Base-by-base conservation (phyloP, 2,888 invertebrate genomes). In the Drosophila picticornis region DNA sequence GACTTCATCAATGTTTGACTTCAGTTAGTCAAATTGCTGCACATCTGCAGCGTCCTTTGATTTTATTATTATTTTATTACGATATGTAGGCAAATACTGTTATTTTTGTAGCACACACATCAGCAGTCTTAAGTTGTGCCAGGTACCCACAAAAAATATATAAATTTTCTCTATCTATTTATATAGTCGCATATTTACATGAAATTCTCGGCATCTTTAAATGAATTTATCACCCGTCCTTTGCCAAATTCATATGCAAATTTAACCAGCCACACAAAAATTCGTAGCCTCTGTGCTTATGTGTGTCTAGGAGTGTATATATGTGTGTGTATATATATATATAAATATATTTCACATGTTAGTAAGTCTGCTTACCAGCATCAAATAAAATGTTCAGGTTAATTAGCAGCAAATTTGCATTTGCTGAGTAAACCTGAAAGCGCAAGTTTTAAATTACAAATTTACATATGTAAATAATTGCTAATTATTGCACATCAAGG, bases 331-430 rank as follows among this genome's bases (percentile, higher is more conserved):
- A 11, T 51, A 6, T 31, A 11, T 57, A 38, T 50, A 7, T 50
- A n/a, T 16, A 25, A 11, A 27, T 40, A 32, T 25, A 25, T 46
- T 53, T 40, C 19, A 16, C 16, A 34, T 16, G 16, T 46, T 58
- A 31, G 69, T 59, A 64, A 70, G 69, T 72, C 53, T 73, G 67
- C 34, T 68, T 63, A 57, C 65, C 65, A 59, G 58, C 74, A 62
- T 60, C 60, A 71, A 80, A 70, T 75, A 78, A 75, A 78, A 62
- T 75, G 73, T 80, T 72, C 70, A 66, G 75, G 77, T 85, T 87
- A 88, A 87, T 90, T 87, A 83, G 77, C 72, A 75, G 70, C 32
- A 66, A 74, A 84, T 87, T 87, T 86, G 56, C 75, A 73, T 81
- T 64, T 71, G 59, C 38, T 22, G 27, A 22, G 48, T 31, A 48